Evolutionary conservation across 1,140 invertebrate genomes (phyloP).

Genomic region (Frieseomelitta varia): DNA sequence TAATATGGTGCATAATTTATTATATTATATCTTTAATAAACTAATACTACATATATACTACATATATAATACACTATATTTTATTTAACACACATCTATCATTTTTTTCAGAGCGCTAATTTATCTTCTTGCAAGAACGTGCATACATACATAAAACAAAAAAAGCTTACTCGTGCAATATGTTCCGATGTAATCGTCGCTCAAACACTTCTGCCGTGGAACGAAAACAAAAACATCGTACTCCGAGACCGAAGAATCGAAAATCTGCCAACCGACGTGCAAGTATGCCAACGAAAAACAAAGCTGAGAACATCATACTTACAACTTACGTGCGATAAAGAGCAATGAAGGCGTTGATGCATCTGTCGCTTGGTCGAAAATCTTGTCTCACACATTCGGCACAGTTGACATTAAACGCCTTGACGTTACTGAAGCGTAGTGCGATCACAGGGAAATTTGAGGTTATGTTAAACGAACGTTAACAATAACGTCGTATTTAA

Average conservation of each 20-base stretch:
- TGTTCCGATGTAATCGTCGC: not conserved
- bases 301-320: constrained; percentile 19
- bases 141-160: not conserved
- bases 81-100: not conserved
- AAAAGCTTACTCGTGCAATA: not conserved
- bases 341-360: constrained; percentile 11
- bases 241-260: not conserved
- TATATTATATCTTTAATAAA: not conserved
- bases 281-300: not conserved
- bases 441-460: constrained; percentile 34
- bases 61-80: not conserved
- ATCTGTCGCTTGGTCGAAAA: constrained; percentile 29
- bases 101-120: not conserved
- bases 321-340: constrained; percentile 50
- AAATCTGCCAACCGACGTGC: not conserved
- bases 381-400: constrained; percentile 52
- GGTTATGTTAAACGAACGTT: constrained; percentile 50
- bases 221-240: not conserved
- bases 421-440: constrained; percentile 3
- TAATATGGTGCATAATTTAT: not conserved
- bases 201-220: not conserved
- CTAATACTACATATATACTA: not conserved
- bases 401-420: not conserved
- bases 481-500: not conserved
- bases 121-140: not conserved